Percentiles rank a stretch among this genome's conserved stretches.
phyloP scores from a whole-genome alignment of 2,888 invertebrate genomes.

The Drosophila paranaensis region DNA sequence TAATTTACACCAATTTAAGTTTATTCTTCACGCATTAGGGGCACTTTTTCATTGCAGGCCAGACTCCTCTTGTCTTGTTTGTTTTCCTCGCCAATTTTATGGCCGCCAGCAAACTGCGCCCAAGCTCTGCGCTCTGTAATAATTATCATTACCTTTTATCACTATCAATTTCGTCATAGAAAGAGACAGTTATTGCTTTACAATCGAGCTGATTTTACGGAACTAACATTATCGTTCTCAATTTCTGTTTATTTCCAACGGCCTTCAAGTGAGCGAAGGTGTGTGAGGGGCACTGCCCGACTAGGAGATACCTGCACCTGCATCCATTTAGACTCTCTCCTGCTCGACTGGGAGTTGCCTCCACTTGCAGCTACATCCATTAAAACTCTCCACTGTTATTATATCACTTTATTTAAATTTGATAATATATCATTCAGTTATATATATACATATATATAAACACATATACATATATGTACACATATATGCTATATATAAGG shows the following conservation, averaged over 20 bases:
- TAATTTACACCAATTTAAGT: conserved; percentile 62
- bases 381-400: background rate
- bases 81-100: conserved; percentile 37
- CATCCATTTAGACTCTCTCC: no score
- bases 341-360: background rate
- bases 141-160: conserved; percentile 1
- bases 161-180: conserved; percentile 14
- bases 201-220: conserved; percentile 16
- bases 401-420: conserved; percentile 62
- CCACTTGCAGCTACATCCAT: no score
- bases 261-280: background rate
- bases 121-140: background rate
- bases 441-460: background rate
- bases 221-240: conserved; percentile 24
- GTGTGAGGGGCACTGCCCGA: background rate
- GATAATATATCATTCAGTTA: conserved; percentile 41
- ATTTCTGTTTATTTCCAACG: background rate
- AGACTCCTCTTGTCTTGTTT: conserved; percentile 37
- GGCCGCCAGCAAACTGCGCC: background rate
- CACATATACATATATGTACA: background rate
- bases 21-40: conserved; percentile 72
- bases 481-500: conserved; percentile 28
- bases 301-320: background rate
- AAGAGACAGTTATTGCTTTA: conserved; percentile 27
- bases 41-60: background rate